Base-by-base conservation (phyloP, 2,888 invertebrate genomes). In the Alentia gelatinosa region DNA sequence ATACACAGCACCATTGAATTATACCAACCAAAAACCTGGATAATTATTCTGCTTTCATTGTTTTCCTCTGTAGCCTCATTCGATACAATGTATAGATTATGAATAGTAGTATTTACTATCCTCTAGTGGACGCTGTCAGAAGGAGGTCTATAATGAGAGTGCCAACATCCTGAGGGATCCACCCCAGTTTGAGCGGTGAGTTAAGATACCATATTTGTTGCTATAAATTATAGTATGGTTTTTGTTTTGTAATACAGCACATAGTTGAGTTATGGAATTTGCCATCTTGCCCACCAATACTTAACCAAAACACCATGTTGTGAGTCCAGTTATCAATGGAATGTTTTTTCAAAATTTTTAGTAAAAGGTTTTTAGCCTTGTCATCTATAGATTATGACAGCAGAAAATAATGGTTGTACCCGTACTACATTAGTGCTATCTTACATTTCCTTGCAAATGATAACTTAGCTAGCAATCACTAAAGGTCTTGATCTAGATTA, bases 61-160 rank as follows among this genome's bases (percentile, higher is more conserved):
- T 56, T 56, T 56, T 12, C 47, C 19, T 7, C 47, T 12, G 56
- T 3, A 56, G 56, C 19, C 3, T 56, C 56, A 56, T 56, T 3
- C 19, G 9, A 47, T 19, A 47, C 19, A 47, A 47, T n/a, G 23
- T 56, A n/a, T 19, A 12, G 19, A n/a, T 56, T 12, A 12, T 7
- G 47, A 42, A 42, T 12, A 42, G 7, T 42, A 42, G 3, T n/a
- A n/a, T 56, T 3, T 56, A n/a, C n/a, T 19, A 56, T 56, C n/a
- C 19, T 12, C 23, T 96, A 97, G 98, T 94, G 99, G 99, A 0
- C 97, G 98, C 94, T 98, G 98, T 84, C 98, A 99, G 96, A 97
- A 98, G 79, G 99, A 99, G 97, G 98, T 99, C 92, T 97, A 98
- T 91, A 98, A 98, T 96, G 97, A 98, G 74, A 96, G 96, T 92